Percentiles rank a stretch among this genome's conserved stretches.
Conservation (phyloP, 1,140 invertebrate genomes). For the Zaprionus camerounensis region DNA sequence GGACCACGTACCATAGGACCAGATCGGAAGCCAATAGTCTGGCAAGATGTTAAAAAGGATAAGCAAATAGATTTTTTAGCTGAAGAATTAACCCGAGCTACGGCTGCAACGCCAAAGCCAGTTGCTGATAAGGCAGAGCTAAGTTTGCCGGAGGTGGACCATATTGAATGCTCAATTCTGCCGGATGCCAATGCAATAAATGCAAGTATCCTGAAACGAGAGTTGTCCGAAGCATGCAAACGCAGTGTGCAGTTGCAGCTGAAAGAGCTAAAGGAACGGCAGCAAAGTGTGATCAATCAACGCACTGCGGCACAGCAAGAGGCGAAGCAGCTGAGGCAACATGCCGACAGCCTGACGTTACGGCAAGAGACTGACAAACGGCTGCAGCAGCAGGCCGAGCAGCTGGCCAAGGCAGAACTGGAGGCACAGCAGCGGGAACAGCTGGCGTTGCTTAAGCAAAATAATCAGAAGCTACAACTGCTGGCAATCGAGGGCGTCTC, state of each 20-base stretch:
- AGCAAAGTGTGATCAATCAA: slow-evolving; percentile 21
- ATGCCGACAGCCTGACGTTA: background rate
- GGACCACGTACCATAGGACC: slow-evolving; percentile 54
- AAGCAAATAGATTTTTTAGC: background rate
- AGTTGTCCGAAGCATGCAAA: slow-evolving; percentile 59
- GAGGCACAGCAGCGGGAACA: slow-evolving; percentile 57
- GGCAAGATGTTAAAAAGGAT: background rate
- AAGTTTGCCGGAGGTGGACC: background rate
- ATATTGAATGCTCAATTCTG: slow-evolving; percentile 15
- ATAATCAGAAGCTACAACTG: slow-evolving; percentile 61
- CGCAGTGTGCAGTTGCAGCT: slow-evolving; percentile 58
- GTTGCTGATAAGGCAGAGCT: background rate
- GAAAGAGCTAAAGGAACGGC: slow-evolving; percentile 54
- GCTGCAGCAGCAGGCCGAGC: slow-evolving; percentile 56
- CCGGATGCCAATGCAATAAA: slow-evolving; percentile 53
- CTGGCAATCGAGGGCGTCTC: slow-evolving; percentile 66
- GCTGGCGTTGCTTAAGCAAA: slow-evolving; percentile 38
- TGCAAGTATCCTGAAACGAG: slow-evolving; percentile 54
- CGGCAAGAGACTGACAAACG: slow-evolving; percentile 41
- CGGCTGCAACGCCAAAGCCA: background rate
- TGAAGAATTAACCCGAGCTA: background rate
- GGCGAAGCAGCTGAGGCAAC: background rate
- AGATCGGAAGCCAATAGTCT: slow-evolving; percentile 34
- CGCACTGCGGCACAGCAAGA: slow-evolving; percentile 1
- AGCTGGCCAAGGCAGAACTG: slow-evolving; percentile 52